Percentiles rank a stretch among this genome's conserved stretches.
Evolutionary conservation across 2,113 vertebrate genomes (phyloP).

Genomic region (Myanophis thanlyinensis): DNA sequence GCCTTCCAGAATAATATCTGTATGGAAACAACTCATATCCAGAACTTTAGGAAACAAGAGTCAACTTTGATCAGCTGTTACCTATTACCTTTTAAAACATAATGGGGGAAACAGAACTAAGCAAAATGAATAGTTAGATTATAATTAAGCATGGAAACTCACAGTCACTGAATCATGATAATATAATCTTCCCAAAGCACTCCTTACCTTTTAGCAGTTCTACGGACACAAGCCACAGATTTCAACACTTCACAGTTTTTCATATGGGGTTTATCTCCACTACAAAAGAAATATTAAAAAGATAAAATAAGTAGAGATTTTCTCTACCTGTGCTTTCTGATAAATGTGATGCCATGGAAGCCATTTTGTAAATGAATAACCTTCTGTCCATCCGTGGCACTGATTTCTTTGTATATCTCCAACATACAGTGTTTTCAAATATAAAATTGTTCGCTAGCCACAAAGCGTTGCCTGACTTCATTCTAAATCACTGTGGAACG

Average conservation of each 20-base stretch:
- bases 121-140: neutral
- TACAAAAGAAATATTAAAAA: neutral
- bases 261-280: neutral
- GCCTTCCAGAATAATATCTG: neutral
- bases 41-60: fast-evolving
- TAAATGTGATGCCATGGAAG: neutral
- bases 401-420: neutral
- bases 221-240: neutral
- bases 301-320: too few relatives aligned
- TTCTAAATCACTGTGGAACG: neutral
- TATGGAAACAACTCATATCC: neutral
- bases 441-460: neutral
- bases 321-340: neutral
- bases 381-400: too few relatives aligned
- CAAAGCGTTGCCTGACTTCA: neutral
- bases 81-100: neutral
- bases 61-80: neutral
- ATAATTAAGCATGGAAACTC: neutral
- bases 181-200: neutral
- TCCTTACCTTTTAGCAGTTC: neutral
- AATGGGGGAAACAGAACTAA: neutral
- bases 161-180: neutral
- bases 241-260: neutral
- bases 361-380: neutral
- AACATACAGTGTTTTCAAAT: neutral